phyloP scores from a whole-genome alignment of 2,113 vertebrate genomes.

The Mastomys natalensis region DNA sequence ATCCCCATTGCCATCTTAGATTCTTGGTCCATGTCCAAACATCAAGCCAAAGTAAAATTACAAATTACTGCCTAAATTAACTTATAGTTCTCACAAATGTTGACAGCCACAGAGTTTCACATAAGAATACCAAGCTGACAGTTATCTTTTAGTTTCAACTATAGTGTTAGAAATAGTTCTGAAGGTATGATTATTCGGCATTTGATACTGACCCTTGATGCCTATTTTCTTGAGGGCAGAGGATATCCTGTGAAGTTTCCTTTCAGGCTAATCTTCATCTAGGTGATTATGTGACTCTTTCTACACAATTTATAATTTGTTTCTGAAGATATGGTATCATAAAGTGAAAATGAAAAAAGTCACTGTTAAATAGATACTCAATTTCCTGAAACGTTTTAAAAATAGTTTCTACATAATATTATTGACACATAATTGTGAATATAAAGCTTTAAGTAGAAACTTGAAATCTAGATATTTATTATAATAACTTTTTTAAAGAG shows the following conservation, averaged over 20 bases:
- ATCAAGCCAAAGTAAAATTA: background rate
- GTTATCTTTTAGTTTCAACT: background rate
- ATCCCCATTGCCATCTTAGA: background rate
- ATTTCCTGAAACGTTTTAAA: constrained; percentile 14
- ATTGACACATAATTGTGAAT: background rate
- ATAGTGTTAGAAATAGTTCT: background rate
- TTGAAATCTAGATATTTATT: background rate
- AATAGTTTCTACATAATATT: constrained; percentile 33
- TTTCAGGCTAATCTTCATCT: background rate
- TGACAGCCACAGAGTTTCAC: background rate
- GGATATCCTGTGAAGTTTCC: background rate
- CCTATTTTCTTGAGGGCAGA: background rate
- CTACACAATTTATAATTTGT: background rate
- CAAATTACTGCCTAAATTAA: background rate
- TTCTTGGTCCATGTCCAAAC: background rate
- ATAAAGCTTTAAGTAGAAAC: constrained; percentile 15
- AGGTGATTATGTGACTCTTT: constrained; percentile 13
- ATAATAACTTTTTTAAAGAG: background rate
- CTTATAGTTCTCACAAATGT: background rate
- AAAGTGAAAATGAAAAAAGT: background rate
- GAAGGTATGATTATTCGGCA: background rate
- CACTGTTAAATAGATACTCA: background rate
- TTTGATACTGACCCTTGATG: background rate
- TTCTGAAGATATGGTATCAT: background rate
- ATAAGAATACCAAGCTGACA: background rate